Base-by-base conservation (phyloP, 2,888 invertebrate genomes). In the Parnassius glacialis region DNA sequence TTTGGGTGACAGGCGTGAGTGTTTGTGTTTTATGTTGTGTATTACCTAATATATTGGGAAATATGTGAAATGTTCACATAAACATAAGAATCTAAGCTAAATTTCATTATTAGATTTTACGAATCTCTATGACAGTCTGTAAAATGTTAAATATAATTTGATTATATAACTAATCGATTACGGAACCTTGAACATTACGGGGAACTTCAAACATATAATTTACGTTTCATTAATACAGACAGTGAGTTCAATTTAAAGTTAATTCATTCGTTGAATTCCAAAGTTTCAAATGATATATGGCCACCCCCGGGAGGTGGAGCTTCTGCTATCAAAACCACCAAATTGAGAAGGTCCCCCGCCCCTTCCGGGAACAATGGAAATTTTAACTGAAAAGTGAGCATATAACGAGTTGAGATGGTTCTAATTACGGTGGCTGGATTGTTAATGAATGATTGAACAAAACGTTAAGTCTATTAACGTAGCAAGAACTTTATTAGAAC, bases 401-500 rank as follows among this genome's bases (percentile, higher is more conserved):
- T 74, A 67, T 75, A 75, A 78, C 73, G 71, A 78, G 79, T 74
- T 77, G 71, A 63, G 73, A 80, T 73, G 73, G 81, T 65, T 80
- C 84, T 78, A 70, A 78, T 78, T 83, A 80, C 67, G 68, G 73
- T 84, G 85, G 87, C 72, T 74, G 76, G 75, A 69, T 71, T 74
- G 69, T 66, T 87, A 86, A 90, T 90, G 83, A 91, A 90, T 91
- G 86, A 90, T 90, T 88, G 87, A 89, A 85, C 86, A 85, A 83
- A 83, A 83, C 83, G 87, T 82, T 90, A 90, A 90, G 87, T 89
- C 84, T 87, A 89, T 90, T 88, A 89, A 84, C 83, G 84, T 75
- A 79, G 83, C 81, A 83, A 84, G 88, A 90, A 90, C 89, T 90
- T 91, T 90, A 90, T 90, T 89, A 89, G 83, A 80, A 79, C 79